These are phyloP conservation scores for Megaleporinus macrocephalus DNA, from an alignment of 2,113 vertebrate genomes.

Conservation along the genomic window DNA sequence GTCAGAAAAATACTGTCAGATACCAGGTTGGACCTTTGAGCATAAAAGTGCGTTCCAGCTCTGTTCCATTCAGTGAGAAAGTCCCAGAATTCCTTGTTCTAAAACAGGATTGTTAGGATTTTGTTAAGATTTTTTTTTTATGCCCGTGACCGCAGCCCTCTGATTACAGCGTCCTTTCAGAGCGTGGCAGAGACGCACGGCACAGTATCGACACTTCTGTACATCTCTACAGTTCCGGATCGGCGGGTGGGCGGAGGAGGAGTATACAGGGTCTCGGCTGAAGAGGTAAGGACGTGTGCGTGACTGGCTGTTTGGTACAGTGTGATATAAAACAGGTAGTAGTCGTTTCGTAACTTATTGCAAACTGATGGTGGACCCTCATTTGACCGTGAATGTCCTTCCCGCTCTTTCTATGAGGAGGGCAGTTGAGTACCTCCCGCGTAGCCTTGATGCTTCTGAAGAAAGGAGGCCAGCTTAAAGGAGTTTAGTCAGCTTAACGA, in stretches of 20 bases:
- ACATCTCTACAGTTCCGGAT: conserved; percentile 16
- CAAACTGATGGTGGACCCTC: conserved; percentile 10
- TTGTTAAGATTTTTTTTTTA: conserved; percentile 4
- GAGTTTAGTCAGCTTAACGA: not conserved
- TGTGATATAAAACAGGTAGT: conserved; percentile 48
- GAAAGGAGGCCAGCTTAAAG: not conserved
- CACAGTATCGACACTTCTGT: not conserved
- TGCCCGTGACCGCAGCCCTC: not conserved
- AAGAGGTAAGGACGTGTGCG: conserved; percentile 32
- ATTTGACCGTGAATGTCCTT: conserved; percentile 8
- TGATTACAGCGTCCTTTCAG: conserved; percentile 28
- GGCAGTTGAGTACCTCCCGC: not conserved
- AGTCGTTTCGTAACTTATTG: conserved; percentile 40
- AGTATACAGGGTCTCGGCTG: not conserved
- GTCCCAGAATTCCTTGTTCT: conserved; percentile 11
- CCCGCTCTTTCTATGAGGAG: not conserved
- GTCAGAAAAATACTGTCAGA: conserved; percentile 58
- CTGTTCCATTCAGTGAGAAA: conserved; percentile 6
- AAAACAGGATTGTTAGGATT: conserved; percentile 3
- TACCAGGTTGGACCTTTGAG: conserved; percentile 41
- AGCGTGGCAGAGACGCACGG: not conserved
- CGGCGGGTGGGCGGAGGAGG: conserved; percentile 5
- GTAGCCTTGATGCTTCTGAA: not conserved
- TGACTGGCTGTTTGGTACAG: conserved; percentile 31
- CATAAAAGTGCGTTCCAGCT: conserved; percentile 28